Evolutionary conservation across 2,888 invertebrate genomes (phyloP).

Genomic region (Lacanobia wlatinum): DNA sequence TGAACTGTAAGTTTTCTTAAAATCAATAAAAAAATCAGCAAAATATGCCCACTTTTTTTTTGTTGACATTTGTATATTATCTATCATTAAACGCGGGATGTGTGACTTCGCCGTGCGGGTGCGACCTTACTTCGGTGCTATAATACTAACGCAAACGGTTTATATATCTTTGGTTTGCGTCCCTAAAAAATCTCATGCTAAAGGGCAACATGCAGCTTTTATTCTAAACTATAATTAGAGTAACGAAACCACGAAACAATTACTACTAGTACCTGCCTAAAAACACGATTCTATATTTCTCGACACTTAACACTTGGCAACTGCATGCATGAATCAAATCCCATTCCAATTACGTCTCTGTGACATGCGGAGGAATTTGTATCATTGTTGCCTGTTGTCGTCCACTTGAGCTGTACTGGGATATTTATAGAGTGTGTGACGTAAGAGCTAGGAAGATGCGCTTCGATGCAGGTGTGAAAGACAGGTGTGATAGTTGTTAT

Average conservation of each 20-base stretch:
- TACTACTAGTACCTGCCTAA: background rate
- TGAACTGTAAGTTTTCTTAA: too few species aligned
- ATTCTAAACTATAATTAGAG: too few species aligned
- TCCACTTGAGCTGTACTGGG: constrained; percentile 19
- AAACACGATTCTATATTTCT: background rate
- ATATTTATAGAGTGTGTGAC: constrained; percentile 43
- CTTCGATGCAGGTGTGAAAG: constrained; percentile 27
- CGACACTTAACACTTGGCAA: constrained; percentile 11
- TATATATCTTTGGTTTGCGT: too few species aligned
- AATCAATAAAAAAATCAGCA: too few species aligned
- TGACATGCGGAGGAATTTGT: constrained; percentile 31
- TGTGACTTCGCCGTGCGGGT: too few species aligned
- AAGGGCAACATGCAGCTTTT: too few species aligned
- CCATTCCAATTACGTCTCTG: constrained; percentile 40
- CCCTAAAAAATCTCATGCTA: too few species aligned
- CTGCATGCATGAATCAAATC: constrained; percentile 33
- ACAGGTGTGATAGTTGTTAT: constrained; percentile 23
- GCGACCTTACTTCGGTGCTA: too few species aligned
- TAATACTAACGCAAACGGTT: too few species aligned
- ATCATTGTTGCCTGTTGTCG: constrained; percentile 41
- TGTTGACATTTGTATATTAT: too few species aligned
- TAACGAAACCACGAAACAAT: background rate
- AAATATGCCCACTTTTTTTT: too few species aligned
- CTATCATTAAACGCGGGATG: too few species aligned
- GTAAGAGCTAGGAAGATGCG: constrained; percentile 39